A percentile compares a stretch with the other conserved stretches of the same genome.
Conservation (phyloP, 2,797 vertebrate species). For the Enteromius mattozi region DNA sequence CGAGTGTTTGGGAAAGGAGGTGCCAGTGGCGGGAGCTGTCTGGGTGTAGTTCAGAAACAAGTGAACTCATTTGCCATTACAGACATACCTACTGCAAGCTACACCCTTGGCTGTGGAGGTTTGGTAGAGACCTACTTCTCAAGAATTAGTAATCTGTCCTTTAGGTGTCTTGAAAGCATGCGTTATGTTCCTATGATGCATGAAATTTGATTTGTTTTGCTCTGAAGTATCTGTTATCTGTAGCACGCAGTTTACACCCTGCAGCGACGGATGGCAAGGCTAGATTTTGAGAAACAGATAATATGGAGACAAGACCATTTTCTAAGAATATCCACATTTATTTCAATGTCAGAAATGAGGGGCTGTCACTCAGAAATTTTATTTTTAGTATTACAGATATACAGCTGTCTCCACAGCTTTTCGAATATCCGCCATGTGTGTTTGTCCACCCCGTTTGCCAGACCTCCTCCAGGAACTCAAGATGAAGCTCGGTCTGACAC, state of each 20-base stretch:
- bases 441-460: constrained; percentile 27
- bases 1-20: constrained; percentile 50
- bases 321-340: constrained; percentile 27
- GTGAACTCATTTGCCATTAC: constrained; percentile 5
- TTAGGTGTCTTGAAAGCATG: neutral
- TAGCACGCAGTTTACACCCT: neutral
- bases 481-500: constrained; percentile 53
- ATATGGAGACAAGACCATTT: neutral
- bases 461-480: constrained; percentile 40
- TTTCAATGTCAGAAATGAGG: constrained; percentile 9
- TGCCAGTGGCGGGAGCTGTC: neutral
- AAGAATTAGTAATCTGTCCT: constrained; percentile 6
- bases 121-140: neutral
- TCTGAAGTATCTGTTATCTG: neutral
- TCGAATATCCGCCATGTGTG: constrained; percentile 35
- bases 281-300: neutral
- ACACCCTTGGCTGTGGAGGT: neutral
- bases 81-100: neutral
- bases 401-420: constrained; percentile 25
- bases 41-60: neutral
- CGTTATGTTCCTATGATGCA: neutral
- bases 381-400: constrained; percentile 17
- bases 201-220: constrained; percentile 11
- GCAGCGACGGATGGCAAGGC: neutral
- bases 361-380: neutral